Conservation (phyloP, 1,140 invertebrate genomes). For the Bombus polaris region DNA sequence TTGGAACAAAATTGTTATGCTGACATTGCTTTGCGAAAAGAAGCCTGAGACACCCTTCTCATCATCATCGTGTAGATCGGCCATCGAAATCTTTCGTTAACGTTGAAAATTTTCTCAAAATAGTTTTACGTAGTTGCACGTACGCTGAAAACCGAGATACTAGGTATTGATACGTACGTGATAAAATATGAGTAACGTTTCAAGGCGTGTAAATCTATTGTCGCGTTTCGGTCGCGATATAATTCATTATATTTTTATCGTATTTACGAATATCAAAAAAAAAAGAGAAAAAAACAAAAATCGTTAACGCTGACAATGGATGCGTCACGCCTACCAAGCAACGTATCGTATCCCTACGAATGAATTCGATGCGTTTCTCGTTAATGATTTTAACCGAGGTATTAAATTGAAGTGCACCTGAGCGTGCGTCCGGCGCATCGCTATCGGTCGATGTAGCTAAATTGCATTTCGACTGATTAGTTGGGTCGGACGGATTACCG, state of each 20-base stretch:
- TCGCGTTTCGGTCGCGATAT: background rate
- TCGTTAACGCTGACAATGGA: background rate
- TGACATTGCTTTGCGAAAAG: background rate
- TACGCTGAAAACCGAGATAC: background rate
- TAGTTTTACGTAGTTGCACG: too few species aligned
- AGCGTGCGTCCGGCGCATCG: slow-evolving; percentile 75
- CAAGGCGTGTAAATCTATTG: background rate
- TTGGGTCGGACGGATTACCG: slow-evolving; percentile 79
- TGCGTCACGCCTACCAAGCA: slow-evolving; percentile 6
- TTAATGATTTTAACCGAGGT: slow-evolving; percentile 80
- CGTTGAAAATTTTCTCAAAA: background rate
- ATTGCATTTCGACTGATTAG: slow-evolving; percentile 82
- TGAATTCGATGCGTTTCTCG: slow-evolving; percentile 80
- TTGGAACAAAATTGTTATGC: too few species aligned
- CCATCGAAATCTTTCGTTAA: background rate
- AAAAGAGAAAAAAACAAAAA: background rate
- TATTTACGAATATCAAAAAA: background rate
- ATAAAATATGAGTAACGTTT: background rate
- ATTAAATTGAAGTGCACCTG: slow-evolving; percentile 79
- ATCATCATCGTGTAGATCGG: too few species aligned
- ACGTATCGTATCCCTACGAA: slow-evolving; percentile 58
- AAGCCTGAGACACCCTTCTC: background rate
- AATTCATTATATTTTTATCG: background rate
- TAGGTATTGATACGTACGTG: background rate
- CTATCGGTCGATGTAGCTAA: slow-evolving; percentile 78